Conservation (phyloP, 2,797 vertebrate species). For the Eospalax fontanierii region DNA sequence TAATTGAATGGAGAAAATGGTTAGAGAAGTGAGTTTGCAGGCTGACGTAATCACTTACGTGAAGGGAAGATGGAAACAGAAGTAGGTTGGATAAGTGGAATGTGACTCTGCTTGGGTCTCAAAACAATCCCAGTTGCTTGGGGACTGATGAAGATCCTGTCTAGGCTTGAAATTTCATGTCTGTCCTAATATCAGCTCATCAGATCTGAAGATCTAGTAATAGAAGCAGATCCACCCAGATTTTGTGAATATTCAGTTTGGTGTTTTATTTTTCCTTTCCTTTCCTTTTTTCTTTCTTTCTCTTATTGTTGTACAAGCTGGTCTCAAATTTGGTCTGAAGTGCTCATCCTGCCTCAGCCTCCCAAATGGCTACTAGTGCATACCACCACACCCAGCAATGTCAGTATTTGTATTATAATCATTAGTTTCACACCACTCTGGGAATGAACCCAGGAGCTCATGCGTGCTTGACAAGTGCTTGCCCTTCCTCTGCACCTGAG, state of each 20-base stretch:
- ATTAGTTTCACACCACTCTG: not conserved
- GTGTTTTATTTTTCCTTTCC: not conserved
- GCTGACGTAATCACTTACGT: not conserved
- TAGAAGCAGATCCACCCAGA: conserved; percentile 19
- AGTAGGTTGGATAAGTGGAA: conserved; percentile 37
- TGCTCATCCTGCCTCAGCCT: not conserved
- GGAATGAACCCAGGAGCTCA: not conserved
- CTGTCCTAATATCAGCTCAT: not conserved
- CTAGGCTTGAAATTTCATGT: conserved; percentile 60
- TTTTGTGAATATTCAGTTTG: not conserved
- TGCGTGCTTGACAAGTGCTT: not conserved
- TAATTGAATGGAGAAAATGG: conserved; percentile 29
- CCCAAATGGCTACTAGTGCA: not conserved
- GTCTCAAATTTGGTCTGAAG: not conserved
- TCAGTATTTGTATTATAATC: not conserved
- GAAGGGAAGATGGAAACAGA: conserved; percentile 49
- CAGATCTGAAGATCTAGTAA: conserved; percentile 18
- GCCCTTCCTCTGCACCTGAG: not conserved
- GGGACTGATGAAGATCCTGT: conserved; percentile 50
- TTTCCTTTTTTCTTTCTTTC: not conserved
- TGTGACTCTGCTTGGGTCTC: conserved; percentile 62
- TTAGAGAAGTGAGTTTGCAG: conserved; percentile 32
- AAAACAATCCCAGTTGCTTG: conserved; percentile 65
- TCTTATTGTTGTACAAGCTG: not conserved
- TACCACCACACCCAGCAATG: not conserved